phyloP scores from a whole-genome alignment of 2,113 vertebrate genomes.

The Gymnobelideus leadbeateri region DNA sequence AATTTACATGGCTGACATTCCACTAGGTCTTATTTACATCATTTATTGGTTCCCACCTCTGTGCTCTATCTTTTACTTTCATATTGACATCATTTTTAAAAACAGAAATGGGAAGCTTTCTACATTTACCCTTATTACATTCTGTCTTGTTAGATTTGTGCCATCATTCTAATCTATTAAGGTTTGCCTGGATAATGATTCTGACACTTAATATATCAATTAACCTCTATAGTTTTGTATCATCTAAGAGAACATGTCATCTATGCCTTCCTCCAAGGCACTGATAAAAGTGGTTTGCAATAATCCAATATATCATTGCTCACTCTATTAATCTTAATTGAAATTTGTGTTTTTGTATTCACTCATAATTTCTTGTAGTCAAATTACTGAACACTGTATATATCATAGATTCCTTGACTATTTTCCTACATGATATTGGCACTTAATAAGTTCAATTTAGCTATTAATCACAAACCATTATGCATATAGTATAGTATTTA shows the following conservation, averaged over 20 bases:
- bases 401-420: no score
- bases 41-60: not conserved
- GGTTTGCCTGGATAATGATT: not conserved
- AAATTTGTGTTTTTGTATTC: not conserved
- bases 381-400: not conserved
- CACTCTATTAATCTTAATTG: not conserved
- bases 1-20: not conserved
- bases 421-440: no score
- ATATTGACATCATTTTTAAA: not conserved
- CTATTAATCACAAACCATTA: no score
- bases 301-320: not conserved
- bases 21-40: not conserved
- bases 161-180: not conserved
- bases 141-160: not conserved
- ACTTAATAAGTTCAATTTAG: no score
- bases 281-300: not conserved
- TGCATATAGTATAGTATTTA: no score
- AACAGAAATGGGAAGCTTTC: not conserved
- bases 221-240: not conserved
- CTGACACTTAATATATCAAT: not conserved
- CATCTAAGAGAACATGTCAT: not conserved
- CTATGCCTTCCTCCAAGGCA: not conserved
- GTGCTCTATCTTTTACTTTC: not conserved
- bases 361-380: not conserved
- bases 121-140: not conserved